These are phyloP conservation scores for Porites evermanni DNA, from an alignment of 92 coral and sea anemone genomes.

Conservation along the genomic window DNA sequence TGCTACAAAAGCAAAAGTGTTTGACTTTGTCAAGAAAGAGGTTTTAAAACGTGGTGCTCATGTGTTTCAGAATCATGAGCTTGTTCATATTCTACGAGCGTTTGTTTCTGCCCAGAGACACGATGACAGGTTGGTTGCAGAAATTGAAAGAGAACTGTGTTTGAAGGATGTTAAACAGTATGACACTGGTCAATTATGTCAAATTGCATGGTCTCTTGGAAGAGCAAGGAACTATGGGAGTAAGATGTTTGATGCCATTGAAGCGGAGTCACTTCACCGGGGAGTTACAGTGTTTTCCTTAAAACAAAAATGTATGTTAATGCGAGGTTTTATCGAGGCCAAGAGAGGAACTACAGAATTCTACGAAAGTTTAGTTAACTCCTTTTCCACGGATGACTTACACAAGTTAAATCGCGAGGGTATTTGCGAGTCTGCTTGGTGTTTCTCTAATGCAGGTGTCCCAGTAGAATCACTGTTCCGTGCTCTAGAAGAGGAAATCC, in stretches of 20 bases:
- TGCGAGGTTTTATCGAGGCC: conserved; percentile 26
- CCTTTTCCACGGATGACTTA: background rate
- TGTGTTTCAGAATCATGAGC: conserved; percentile 10
- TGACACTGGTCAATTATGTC: background rate
- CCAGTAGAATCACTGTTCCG: background rate
- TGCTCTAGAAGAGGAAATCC: background rate
- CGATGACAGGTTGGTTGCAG: background rate
- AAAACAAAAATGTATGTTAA: background rate
- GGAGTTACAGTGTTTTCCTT: background rate
- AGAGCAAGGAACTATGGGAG: background rate
- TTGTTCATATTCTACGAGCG: background rate
- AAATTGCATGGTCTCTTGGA: conserved; percentile 20
- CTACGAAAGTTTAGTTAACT: background rate
- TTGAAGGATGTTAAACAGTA: background rate
- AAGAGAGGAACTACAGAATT: background rate
- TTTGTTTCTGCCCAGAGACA: background rate
- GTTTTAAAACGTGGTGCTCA: background rate
- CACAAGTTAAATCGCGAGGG: background rate
- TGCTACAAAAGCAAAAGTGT: background rate
- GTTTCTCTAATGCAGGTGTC: background rate
- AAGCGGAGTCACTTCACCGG: conserved; percentile 3
- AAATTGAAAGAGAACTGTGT: conserved; percentile 1
- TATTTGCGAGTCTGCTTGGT: background rate
- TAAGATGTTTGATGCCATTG: background rate
- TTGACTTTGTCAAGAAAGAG: background rate